phyloP scores from a whole-genome alignment of 2,888 invertebrate species.

The Orthosia gothica region DNA sequence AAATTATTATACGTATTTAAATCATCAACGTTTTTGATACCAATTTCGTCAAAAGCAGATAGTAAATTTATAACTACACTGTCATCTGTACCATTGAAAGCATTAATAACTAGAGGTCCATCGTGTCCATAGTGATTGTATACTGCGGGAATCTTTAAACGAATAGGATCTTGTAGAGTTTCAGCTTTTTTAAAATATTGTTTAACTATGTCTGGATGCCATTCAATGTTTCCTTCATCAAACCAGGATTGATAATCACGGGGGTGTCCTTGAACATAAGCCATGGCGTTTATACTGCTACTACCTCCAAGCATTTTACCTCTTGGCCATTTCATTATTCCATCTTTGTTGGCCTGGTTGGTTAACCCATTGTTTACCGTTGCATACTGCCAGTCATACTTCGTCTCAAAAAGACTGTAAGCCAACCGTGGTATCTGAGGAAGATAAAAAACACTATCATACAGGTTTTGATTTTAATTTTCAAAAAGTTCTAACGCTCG shows the following conservation, averaged over 20 bases:
- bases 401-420: neutral
- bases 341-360: constrained; percentile 44
- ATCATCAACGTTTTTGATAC: constrained; percentile 45
- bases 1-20: constrained; percentile 50
- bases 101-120: constrained; percentile 55
- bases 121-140: constrained; percentile 75
- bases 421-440: constrained; percentile 49
- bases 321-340: constrained; percentile 87
- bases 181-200: constrained; percentile 62
- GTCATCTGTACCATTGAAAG: constrained; percentile 45
- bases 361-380: constrained; percentile 53
- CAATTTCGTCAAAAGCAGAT: constrained; percentile 51
- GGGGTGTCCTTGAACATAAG: too few species aligned
- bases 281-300: constrained; percentile 65
- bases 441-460: neutral
- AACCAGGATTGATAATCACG: constrained; percentile 81
- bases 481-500: neutral
- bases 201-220: constrained; percentile 54
- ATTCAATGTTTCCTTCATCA: constrained; percentile 81
- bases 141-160: constrained; percentile 50
- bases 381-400: constrained; percentile 59
- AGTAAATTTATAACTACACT: constrained; percentile 19
- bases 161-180: constrained; percentile 45
- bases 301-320: constrained; percentile 92
- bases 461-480: neutral